Conservation (phyloP, 2,113 vertebrate genomes). For the Forbesichthys papilliferus region DNA sequence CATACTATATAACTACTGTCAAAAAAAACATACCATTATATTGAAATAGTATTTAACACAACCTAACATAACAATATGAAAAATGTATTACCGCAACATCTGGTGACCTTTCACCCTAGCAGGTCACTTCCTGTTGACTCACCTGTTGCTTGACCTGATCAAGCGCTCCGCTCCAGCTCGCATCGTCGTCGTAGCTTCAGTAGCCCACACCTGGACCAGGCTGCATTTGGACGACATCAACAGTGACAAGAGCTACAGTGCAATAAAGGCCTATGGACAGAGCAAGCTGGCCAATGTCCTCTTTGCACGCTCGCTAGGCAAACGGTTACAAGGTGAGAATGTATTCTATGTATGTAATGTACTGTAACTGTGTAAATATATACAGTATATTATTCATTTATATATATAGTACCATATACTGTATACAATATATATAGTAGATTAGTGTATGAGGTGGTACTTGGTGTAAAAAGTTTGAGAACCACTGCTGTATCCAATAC, state of each 20-base stretch:
- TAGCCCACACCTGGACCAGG: slow-evolving; percentile 77
- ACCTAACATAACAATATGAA: too few species aligned
- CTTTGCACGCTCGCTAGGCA: slow-evolving; percentile 69
- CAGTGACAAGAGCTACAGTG: slow-evolving; percentile 75
- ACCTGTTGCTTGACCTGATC: slow-evolving; percentile 76
- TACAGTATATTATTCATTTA: too few species aligned
- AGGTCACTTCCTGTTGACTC: slow-evolving; percentile 80
- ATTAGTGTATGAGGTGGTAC: not conserved
- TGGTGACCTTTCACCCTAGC: slow-evolving; percentile 5
- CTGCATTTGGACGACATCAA: slow-evolving; percentile 79
- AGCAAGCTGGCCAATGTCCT: slow-evolving; percentile 82
- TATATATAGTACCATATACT: not conserved
- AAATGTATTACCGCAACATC: too few species aligned
- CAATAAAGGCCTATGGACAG: slow-evolving; percentile 78
- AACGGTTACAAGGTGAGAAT: slow-evolving; percentile 67
- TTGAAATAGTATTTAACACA: too few species aligned
- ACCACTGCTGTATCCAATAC: too few species aligned
- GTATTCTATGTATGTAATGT: too few species aligned
- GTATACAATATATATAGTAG: not conserved
- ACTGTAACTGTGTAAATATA: too few species aligned
- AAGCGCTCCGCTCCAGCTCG: slow-evolving; percentile 73
- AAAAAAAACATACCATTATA: too few species aligned
- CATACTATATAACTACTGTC: too few species aligned
- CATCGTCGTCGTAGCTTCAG: slow-evolving; percentile 73
- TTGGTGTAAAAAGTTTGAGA: too few species aligned